These are phyloP conservation scores for Aricia artaxerxes DNA, from an alignment of 2,888 invertebrate species.

Conservation along the genomic window DNA sequence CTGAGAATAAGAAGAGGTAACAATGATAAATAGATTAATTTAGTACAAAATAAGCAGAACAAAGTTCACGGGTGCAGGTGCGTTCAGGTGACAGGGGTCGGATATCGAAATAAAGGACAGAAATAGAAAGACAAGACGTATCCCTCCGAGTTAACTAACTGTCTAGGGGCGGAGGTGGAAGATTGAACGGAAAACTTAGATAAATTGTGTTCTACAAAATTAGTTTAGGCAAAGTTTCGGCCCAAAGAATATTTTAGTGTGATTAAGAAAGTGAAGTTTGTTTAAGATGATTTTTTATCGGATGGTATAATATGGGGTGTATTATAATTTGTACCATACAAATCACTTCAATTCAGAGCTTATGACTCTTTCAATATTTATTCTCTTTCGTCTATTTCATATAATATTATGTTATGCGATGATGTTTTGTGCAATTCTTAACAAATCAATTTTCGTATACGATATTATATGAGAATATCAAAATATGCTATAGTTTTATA, in stretches of 20 bases:
- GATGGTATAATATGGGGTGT: background rate
- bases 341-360: too few species aligned
- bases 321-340: too few species aligned
- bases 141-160: constrained; percentile 14
- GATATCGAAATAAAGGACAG: constrained; percentile 14
- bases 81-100: constrained; percentile 30
- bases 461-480: too few species aligned
- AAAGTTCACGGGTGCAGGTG: constrained; percentile 11
- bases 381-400: too few species aligned
- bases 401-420: too few species aligned
- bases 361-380: too few species aligned
- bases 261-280: background rate
- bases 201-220: constrained; percentile 8
- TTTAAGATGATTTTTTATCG: background rate
- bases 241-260: background rate
- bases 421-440: too few species aligned
- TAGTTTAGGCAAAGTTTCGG: constrained; percentile 4
- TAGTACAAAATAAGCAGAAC: constrained; percentile 1
- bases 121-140: constrained; percentile 26
- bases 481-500: too few species aligned
- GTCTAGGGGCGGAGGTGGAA: background rate
- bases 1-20: background rate
- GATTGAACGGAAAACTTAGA: constrained; percentile 25
- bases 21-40: background rate
- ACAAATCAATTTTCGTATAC: too few species aligned